These are phyloP conservation scores for Cataglyphis hispanica DNA, from an alignment of 1,140 invertebrate species.

Conservation along the genomic window DNA sequence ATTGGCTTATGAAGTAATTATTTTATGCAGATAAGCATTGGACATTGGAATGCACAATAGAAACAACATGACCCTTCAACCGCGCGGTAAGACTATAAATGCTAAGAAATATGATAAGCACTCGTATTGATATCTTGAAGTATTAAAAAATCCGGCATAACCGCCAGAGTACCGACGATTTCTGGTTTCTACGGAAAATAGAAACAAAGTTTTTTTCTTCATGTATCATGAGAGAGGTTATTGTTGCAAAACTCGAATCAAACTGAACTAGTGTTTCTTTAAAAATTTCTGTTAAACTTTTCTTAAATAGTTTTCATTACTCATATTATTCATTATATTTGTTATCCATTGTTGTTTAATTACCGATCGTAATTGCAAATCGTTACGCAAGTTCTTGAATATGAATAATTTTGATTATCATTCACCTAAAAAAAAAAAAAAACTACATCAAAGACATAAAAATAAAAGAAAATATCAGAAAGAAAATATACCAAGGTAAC, in stretches of 20 bases:
- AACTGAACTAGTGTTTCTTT: neutral
- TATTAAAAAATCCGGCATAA: neutral
- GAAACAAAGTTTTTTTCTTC: neutral
- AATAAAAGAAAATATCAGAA: neutral
- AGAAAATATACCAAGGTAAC: neutral
- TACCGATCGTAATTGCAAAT: neutral
- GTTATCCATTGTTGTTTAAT: neutral
- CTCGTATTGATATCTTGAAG: neutral
- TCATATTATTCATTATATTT: neutral
- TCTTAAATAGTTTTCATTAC: neutral
- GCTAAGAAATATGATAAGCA: neutral
- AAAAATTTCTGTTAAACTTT: neutral
- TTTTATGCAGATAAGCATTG: slow-evolving; percentile 17
- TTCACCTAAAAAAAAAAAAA: neutral
- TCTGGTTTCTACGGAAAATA: neutral
- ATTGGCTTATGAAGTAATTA: slow-evolving; percentile 25
- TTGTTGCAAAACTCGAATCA: neutral
- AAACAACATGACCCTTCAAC: slow-evolving; percentile 33
- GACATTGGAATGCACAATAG: slow-evolving; percentile 44
- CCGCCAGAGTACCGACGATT: neutral
- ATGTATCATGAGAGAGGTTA: neutral
- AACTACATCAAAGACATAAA: neutral
- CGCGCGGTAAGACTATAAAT: too few species aligned
- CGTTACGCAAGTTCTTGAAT: neutral
- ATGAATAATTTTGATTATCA: neutral